Evolutionary conservation across 2,797 vertebrate genomes (phyloP).

Genomic region (Crax fasciolata): DNA sequence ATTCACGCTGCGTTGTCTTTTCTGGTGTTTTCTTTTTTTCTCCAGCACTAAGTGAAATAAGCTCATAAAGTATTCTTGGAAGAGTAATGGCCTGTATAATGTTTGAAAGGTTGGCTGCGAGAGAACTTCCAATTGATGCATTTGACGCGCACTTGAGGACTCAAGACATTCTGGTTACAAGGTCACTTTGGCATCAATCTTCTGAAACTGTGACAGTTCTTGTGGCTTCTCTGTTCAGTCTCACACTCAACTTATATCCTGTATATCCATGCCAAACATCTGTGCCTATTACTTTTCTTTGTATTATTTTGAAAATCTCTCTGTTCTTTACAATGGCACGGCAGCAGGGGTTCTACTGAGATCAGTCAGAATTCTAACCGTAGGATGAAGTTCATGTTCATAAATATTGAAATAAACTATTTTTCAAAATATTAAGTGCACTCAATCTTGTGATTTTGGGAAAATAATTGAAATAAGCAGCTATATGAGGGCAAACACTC

Average conservation of each 20-base stretch:
- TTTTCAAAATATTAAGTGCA: background rate
- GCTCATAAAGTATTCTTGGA: background rate
- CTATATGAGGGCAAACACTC: background rate
- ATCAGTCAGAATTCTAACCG: background rate
- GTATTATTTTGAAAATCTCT: slow-evolving; percentile 4
- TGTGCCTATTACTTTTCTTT: slow-evolving; percentile 4
- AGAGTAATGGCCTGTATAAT: background rate
- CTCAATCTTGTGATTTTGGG: background rate
- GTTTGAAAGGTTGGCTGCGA: background rate
- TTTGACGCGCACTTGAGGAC: background rate
- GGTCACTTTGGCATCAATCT: slow-evolving; percentile 43
- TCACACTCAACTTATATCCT: slow-evolving; percentile 52
- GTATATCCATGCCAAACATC: slow-evolving; percentile 16
- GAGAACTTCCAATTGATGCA: background rate
- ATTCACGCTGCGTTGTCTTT: background rate
- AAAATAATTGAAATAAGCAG: background rate
- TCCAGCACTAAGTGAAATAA: background rate
- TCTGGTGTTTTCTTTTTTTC: background rate
- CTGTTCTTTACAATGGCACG: background rate
- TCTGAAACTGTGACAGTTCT: slow-evolving; percentile 47
- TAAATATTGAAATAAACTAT: background rate
- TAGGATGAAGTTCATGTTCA: background rate
- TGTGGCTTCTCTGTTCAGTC: slow-evolving; percentile 51
- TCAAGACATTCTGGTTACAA: slow-evolving; percentile 22
- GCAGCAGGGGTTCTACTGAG: slow-evolving; percentile 27